These are phyloP conservation scores for Pyrrhosoma nymphula DNA, from an alignment of 2,888 invertebrate genomes.

Conservation along the genomic window DNA sequence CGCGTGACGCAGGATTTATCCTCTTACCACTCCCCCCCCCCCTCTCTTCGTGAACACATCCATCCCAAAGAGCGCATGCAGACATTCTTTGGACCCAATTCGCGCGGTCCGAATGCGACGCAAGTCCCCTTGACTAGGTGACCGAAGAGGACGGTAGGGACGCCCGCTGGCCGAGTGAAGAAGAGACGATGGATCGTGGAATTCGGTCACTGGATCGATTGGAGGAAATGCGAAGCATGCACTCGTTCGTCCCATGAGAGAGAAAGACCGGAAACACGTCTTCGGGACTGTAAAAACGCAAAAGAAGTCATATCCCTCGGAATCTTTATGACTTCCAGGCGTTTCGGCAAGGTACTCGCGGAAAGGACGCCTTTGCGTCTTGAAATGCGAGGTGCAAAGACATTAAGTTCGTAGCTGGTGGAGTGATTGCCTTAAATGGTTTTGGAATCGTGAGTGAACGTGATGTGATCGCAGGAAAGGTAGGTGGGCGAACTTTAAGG, in stretches of 20 bases:
- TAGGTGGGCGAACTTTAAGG: too few relatives aligned
- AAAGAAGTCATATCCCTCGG: not conserved
- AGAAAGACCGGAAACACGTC: not conserved
- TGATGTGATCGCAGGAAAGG: too few relatives aligned
- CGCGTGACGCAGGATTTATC: too few relatives aligned
- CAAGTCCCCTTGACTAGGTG: not conserved
- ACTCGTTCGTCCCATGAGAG: not conserved
- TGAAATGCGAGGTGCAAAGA: too few relatives aligned
- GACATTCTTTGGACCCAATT: not conserved
- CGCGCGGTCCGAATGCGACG: not conserved
- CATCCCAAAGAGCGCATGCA: not conserved
- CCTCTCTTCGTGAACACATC: not conserved
- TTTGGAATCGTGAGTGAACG: too few relatives aligned
- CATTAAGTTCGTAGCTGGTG: too few relatives aligned
- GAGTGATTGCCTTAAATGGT: too few relatives aligned
- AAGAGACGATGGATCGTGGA: not conserved
- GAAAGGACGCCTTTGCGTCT: too few relatives aligned
- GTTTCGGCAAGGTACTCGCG: too few relatives aligned
- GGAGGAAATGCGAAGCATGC: not conserved
- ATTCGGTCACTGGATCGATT: not conserved
- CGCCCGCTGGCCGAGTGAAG: not conserved
- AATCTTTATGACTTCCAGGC: not conserved
- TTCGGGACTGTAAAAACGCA: not conserved
- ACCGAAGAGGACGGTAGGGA: not conserved
- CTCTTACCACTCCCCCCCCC: too few relatives aligned